Evolutionary conservation across 2,888 invertebrate genomes (phyloP), one percentile per base, ranked within the genome.

Genomic region (Muscina levida): DNA sequence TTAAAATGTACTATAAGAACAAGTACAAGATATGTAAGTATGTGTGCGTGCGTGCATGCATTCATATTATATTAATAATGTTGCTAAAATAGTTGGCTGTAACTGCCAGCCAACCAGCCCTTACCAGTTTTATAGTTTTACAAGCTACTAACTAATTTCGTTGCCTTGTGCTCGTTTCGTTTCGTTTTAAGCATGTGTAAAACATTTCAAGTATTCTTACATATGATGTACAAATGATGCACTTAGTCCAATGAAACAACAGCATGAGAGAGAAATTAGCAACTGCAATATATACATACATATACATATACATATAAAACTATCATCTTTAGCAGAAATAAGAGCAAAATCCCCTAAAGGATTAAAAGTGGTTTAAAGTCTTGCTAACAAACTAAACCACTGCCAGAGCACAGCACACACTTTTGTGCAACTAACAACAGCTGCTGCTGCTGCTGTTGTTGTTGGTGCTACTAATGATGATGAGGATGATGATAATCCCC

Each of bases 361-460:
- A 56, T 24, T 1, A 0, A 37, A 15, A 70, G 42, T 66, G 48
- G 70, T 42, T 57, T 56, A n/a, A 17, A 67, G 31, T 1, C 46
- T 10, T 59, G 22, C 72, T 62, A 72, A 68, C 53, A 44, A 75
- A 75, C 62, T 70, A 70, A 62, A 70, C 31, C 59, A 51, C 51
- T 51, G 19, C 10, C n/a, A n/a, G n/a, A n/a, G n/a, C n/a, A n/a
- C n/a, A n/a, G n/a, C n/a, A n/a, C n/a, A 31, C 8, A 31, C 31
- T 31, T 8, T 31, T 31, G 31, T 8, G 39, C 42, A 53, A 44
- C 53, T 24, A n/a, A 53, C 17, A 15, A 51, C 0, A n/a, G n/a
- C n/a, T n/a, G n/a, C n/a, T n/a, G n/a, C n/a, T n/a, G n/a, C n/a
- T n/a, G n/a, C n/a, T n/a, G n/a, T n/a, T 31, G 39, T 39, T 59